A percentile compares a stretch with the other conserved stretches of the same genome.
Evolutionary conservation across 2,113 vertebrate species (phyloP).

Genomic region (Puma concolor): DNA sequence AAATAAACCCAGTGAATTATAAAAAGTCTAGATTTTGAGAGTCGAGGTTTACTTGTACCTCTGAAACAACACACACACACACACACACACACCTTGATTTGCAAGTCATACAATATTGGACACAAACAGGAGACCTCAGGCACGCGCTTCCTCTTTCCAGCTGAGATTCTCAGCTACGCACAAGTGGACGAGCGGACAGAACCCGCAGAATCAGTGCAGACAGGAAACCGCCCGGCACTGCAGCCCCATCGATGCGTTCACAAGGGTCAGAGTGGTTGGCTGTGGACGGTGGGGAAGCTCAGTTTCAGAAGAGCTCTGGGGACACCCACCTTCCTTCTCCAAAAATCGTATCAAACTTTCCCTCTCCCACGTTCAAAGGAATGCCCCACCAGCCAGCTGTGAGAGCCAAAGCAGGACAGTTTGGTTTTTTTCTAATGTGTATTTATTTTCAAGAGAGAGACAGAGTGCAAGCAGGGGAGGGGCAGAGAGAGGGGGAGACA

Average conservation of each 20-base stretch:
- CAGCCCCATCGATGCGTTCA: rapidly evolving
- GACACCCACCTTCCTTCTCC: not conserved
- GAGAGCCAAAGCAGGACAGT: not conserved
- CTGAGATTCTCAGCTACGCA: not conserved
- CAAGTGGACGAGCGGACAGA: rapidly evolving
- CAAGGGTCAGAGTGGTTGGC: rapidly evolving
- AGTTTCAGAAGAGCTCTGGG: not conserved
- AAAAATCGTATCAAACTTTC: not conserved
- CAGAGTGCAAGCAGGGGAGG: too few relatives aligned
- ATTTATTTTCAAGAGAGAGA: too few relatives aligned
- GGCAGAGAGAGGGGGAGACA: too few relatives aligned
- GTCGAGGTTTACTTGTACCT: not conserved
- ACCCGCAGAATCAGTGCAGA: rapidly evolving
- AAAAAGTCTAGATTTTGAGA: slow-evolving; percentile 33
- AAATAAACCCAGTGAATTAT: slow-evolving; percentile 58
- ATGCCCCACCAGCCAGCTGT: not conserved
- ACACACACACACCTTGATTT: not conserved
- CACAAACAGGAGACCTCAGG: not conserved
- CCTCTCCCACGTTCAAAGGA: not conserved
- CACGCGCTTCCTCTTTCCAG: rapidly evolving
- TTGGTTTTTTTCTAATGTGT: not conserved
- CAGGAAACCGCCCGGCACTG: rapidly evolving
- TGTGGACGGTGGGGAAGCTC: rapidly evolving
- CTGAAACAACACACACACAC: not conserved
- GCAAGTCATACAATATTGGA: not conserved